Evolutionary conservation across 2,888 invertebrate species (phyloP).

Genomic region (Drosophila eohydei): DNA sequence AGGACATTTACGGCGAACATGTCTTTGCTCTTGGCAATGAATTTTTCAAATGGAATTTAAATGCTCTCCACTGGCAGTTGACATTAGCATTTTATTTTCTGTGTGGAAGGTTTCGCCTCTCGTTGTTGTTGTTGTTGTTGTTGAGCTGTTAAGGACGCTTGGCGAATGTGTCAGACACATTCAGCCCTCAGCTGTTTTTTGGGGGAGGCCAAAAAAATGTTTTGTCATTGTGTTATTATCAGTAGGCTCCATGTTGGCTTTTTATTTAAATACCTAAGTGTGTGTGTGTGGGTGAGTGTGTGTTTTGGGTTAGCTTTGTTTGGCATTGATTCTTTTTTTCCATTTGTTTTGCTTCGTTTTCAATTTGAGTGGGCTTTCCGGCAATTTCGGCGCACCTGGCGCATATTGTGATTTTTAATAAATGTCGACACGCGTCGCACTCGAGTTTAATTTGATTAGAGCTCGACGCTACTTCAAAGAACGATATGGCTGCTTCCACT

Average conservation of each 20-base stretch:
- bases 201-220: constrained; percentile 39
- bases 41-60: constrained; percentile 75
- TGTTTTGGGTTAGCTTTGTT: constrained; percentile 26
- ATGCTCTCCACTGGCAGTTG: constrained; percentile 71
- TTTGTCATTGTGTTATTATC: constrained; percentile 69
- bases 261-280: constrained; percentile 28
- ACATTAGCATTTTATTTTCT: constrained; percentile 67
- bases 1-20: constrained; percentile 51
- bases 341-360: constrained; percentile 19
- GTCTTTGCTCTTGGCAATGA: constrained; percentile 65
- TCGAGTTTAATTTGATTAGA: constrained; percentile 74
- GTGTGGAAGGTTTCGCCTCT: constrained; percentile 8
- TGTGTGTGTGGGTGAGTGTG: constrained; percentile 8
- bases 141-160: constrained; percentile 35
- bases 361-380: constrained; percentile 40
- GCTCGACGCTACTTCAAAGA: constrained; percentile 42
- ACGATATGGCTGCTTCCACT: constrained; percentile 2
- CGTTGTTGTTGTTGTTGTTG: constrained; percentile 7
- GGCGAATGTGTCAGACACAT: constrained; percentile 67
- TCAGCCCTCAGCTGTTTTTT: constrained; percentile 35
- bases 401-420: constrained; percentile 77
- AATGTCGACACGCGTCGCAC: constrained; percentile 56
- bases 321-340: constrained; percentile 5
- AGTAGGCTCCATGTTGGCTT: constrained; percentile 37
- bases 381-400: constrained; percentile 37